Conservation (phyloP, 1,140 invertebrate genomes). For the Linepithema humile region DNA sequence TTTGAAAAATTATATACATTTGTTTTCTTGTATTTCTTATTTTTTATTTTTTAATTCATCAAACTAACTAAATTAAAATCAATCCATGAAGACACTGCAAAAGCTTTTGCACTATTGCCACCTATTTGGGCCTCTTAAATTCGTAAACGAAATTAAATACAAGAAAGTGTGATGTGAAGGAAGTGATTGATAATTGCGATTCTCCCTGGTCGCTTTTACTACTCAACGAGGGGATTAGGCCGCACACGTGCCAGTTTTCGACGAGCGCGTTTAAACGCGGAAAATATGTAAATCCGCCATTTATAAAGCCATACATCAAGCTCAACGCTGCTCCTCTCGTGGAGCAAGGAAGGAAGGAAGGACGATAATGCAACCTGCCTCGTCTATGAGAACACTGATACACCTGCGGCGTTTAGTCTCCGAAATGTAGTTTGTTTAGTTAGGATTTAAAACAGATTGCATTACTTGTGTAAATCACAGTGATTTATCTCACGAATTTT, state of each 20-base stretch:
- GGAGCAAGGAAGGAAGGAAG: conserved; percentile 64
- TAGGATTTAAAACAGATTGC: not conserved
- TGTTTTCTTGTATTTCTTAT: not conserved
- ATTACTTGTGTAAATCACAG: not conserved
- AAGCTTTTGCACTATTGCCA: no score
- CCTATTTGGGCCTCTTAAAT: no score
- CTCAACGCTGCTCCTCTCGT: conserved; percentile 43
- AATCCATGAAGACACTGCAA: no score
- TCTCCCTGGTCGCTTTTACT: conserved; percentile 31
- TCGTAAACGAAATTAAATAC: conserved; percentile 4
- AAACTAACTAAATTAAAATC: no score
- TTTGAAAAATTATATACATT: no score
- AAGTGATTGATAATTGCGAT: conserved; percentile 66
- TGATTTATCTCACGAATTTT: not conserved
- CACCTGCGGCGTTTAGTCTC: not conserved
- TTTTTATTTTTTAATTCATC: no score
- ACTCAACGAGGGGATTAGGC: conserved; percentile 18
- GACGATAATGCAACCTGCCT: conserved; percentile 49
- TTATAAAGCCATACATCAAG: conserved; percentile 74
- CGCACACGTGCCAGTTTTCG: conserved; percentile 71
- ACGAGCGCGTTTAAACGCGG: conserved; percentile 71
- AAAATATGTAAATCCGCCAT: conserved; percentile 76
- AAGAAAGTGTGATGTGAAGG: not conserved
- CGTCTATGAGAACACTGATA: conserved; percentile 22
- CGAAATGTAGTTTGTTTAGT: conserved; percentile 35